Percentiles rank a stretch among this genome's conserved stretches.
Conservation (phyloP, 2,113 vertebrate genomes). For the Corvus hawaiiensis region DNA sequence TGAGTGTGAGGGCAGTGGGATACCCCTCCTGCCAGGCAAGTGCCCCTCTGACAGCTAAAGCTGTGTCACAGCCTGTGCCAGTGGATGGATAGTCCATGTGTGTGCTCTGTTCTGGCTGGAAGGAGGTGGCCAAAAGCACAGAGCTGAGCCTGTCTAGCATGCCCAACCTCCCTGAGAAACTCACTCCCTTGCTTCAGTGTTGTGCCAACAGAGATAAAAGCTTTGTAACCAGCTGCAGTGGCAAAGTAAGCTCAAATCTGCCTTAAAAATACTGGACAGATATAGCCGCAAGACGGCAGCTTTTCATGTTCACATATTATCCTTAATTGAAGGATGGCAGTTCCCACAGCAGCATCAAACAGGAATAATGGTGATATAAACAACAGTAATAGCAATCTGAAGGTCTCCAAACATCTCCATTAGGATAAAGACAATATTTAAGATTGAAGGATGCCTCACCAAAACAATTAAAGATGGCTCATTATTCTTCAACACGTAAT, state of each 20-base stretch:
- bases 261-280: neutral
- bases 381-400: neutral
- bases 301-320: neutral
- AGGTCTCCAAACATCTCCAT: neutral
- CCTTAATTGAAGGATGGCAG: neutral
- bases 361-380: neutral
- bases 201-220: neutral
- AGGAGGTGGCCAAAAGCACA: neutral
- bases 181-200: neutral
- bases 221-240: neutral
- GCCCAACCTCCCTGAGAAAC: neutral
- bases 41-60: neutral
- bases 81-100: rapidly evolving
- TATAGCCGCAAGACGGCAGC: rapidly evolving
- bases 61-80: neutral
- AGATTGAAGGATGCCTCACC: neutral
- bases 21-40: neutral
- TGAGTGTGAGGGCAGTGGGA: neutral
- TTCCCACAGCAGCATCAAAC: neutral
- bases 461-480: neutral
- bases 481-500: neutral
- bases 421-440: neutral
- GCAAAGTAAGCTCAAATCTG: neutral
- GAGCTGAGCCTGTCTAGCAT: neutral
- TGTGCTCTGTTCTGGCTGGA: neutral